Evolutionary conservation across 2,888 invertebrate genomes (phyloP).

Genomic region (Steinernema carpocapsae): DNA sequence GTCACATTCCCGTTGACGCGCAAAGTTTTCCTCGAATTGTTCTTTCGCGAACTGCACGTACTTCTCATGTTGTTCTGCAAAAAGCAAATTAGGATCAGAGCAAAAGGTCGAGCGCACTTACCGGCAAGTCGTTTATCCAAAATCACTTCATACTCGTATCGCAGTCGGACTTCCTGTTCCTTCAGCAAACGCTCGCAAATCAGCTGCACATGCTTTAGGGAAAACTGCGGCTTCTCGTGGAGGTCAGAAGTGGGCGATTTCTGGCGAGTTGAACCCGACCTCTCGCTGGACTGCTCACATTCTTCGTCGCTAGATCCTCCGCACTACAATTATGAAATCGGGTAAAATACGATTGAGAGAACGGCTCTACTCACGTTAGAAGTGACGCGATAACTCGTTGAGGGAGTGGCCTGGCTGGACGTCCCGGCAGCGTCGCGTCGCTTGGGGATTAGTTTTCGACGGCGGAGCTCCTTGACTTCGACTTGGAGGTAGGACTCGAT

Average conservation of each 20-base stretch:
- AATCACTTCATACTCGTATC: slow-evolving; percentile 91
- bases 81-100: not conserved
- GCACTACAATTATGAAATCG: slow-evolving; percentile 26
- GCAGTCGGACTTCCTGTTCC: slow-evolving; percentile 89
- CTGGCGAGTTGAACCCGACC: slow-evolving; percentile 10
- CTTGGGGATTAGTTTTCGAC: slow-evolving; percentile 60
- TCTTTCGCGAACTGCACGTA: slow-evolving; percentile 98
- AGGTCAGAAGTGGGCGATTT: slow-evolving; percentile 36
- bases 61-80: slow-evolving; percentile 91
- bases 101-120: slow-evolving; percentile 46
- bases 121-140: slow-evolving; percentile 86
- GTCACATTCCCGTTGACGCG: not conserved
- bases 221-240: slow-evolving; percentile 59
- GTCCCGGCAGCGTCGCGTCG: slow-evolving; percentile 38
- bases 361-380: not conserved
- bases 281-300: slow-evolving; percentile 47
- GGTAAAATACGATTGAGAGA: not conserved
- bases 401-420: not conserved
- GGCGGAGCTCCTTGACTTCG: slow-evolving; percentile 59
- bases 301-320: slow-evolving; percentile 60
- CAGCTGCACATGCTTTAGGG: slow-evolving; percentile 77
- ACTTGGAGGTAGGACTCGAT: slow-evolving; percentile 63
- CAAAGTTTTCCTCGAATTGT: slow-evolving; percentile 78
- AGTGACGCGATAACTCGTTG: not conserved
- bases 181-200: slow-evolving; percentile 96